phyloP scores from a whole-genome alignment of 2,797 vertebrate genomes.

The Muscicapa striata region DNA sequence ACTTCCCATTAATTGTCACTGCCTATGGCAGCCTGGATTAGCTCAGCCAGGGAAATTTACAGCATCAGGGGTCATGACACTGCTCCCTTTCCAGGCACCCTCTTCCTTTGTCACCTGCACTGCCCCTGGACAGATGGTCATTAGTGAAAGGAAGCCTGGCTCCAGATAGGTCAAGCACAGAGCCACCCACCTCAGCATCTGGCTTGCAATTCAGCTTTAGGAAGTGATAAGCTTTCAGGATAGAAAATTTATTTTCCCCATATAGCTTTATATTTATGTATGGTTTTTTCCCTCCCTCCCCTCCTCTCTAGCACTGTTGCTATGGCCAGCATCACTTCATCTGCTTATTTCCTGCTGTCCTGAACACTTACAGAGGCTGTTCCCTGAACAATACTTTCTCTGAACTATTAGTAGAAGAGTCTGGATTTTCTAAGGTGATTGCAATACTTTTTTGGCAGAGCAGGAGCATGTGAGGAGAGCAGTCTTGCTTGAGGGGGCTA shows the following conservation, averaged over 20 bases:
- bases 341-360: neutral
- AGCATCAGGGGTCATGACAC: accelerated
- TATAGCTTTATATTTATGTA: neutral
- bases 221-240: constrained; percentile 8
- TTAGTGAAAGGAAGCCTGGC: neutral
- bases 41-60: constrained; percentile 37
- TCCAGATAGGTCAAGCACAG: neutral
- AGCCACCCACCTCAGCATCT: neutral
- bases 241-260: neutral
- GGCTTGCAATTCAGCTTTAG: neutral
- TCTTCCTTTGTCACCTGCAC: neutral
- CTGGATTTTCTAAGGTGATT: neutral
- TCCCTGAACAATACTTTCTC: neutral
- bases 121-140: neutral
- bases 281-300: neutral
- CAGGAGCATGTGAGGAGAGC: neutral
- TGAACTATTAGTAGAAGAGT: neutral
- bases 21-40: constrained; percentile 33
- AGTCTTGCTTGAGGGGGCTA: accelerated
- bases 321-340: accelerated
- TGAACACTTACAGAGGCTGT: neutral
- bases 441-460: neutral
- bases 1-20: constrained; percentile 21
- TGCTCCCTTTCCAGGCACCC: neutral
- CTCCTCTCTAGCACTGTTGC: neutral